phyloP scores from a whole-genome alignment of 2,888 invertebrate species.

The Eristalinus aeneus region DNA sequence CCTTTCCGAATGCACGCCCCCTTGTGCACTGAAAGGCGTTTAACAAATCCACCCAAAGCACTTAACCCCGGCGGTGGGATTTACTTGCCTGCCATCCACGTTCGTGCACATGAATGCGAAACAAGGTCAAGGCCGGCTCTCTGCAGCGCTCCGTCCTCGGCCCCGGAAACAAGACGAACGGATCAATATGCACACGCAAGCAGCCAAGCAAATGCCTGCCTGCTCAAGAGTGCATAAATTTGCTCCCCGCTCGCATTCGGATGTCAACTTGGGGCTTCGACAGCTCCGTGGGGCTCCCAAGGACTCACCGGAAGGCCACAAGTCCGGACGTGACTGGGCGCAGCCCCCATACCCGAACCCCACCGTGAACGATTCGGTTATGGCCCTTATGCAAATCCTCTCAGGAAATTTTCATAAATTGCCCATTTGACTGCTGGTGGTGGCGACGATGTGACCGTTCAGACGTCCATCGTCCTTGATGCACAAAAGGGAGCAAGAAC shows the following conservation, averaged over 20 bases:
- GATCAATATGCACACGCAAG: conserved; percentile 29
- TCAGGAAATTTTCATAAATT: conserved; percentile 58
- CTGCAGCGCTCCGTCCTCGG: neutral
- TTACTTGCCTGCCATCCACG: conserved; percentile 25
- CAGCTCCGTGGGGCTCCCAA: conserved; percentile 27
- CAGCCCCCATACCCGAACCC: neutral
- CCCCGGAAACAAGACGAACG: conserved; percentile 47
- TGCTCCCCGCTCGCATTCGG: conserved; percentile 44
- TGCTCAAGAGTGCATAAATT: conserved; percentile 54
- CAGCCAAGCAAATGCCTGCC: conserved; percentile 12
- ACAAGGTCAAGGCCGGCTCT: conserved; percentile 54
- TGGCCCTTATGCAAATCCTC: conserved; percentile 55
- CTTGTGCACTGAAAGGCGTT: conserved; percentile 8
- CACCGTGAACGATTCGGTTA: conserved; percentile 18
- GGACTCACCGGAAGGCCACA: neutral
- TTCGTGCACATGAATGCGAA: conserved; percentile 26
- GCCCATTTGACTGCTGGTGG: conserved; percentile 41
- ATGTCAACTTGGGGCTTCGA: conserved; percentile 43
- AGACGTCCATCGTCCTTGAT: neutral
- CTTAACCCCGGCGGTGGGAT: conserved; percentile 33
- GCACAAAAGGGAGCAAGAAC: conserved; percentile 1
- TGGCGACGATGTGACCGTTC: neutral
- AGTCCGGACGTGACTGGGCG: conserved; percentile 7
- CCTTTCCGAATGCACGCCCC: neutral
- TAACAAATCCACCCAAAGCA: conserved; percentile 19